These are phyloP conservation scores for Riptortus pedestris DNA, from an alignment of 1,140 invertebrate species.

Conservation along the genomic window DNA sequence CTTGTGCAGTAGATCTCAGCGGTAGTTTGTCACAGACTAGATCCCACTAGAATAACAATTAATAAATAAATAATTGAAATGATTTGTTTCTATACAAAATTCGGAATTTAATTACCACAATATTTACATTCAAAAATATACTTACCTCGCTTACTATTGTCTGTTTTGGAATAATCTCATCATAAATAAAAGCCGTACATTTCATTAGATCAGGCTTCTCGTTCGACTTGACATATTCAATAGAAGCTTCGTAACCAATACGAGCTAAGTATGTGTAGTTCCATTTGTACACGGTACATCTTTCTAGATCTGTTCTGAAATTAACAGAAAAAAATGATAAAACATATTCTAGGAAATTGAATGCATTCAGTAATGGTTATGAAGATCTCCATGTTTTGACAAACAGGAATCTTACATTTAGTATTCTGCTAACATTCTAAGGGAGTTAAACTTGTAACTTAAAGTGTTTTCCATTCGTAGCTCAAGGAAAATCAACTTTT, in stretches of 20 bases:
- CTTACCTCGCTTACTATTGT: conserved; percentile 40
- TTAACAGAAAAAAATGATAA: background rate
- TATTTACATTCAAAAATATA: background rate
- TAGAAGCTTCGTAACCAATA: conserved; percentile 38
- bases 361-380: no score
- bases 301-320: conserved; percentile 7
- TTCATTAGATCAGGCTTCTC: conserved; percentile 32
- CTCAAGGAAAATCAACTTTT: no score
- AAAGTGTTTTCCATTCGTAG: no score
- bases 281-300: conserved; percentile 40
- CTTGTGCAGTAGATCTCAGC: conserved; percentile 41
- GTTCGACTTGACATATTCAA: conserved; percentile 35
- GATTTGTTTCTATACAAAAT: no score
- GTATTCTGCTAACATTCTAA: no score
- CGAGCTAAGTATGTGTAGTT: conserved; percentile 39
- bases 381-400: no score
- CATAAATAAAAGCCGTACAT: conserved; percentile 37
- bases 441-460: no score
- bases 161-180: conserved; percentile 33
- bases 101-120: no score
- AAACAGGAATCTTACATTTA: no score
- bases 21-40: conserved; percentile 43
- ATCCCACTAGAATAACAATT: conserved; percentile 39
- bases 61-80: conserved; percentile 8
- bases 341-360: no score